Evolutionary conservation across 2,888 invertebrate genomes (phyloP).

Genomic region (Archips crataeganus): DNA sequence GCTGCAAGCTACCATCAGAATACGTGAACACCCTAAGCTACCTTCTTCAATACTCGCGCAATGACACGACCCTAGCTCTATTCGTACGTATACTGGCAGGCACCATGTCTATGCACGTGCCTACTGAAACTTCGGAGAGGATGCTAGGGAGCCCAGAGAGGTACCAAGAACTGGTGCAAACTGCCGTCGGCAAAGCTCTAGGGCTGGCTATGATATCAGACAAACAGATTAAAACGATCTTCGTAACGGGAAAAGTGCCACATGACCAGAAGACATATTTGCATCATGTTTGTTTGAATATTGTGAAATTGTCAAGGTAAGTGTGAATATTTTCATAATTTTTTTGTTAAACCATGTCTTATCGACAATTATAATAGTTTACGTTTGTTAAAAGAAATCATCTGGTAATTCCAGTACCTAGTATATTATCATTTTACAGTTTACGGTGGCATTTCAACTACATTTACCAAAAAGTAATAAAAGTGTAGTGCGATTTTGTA

Average conservation of each 20-base stretch:
- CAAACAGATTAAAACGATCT: constrained; percentile 69
- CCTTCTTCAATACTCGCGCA: constrained; percentile 86
- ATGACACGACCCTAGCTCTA: constrained; percentile 86
- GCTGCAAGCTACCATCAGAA: constrained; percentile 87
- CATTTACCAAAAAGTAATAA: too few relatives aligned
- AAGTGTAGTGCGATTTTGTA: too few relatives aligned
- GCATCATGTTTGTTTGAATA: constrained; percentile 75
- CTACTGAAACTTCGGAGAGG: constrained; percentile 68
- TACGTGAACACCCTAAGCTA: constrained; percentile 87
- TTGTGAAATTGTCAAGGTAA: constrained; percentile 75
- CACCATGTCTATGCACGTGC: constrained; percentile 82
- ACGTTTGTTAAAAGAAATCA: too few relatives aligned
- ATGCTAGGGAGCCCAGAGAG: constrained; percentile 72
- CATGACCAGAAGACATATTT: constrained; percentile 76
- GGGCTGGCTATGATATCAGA: constrained; percentile 73
- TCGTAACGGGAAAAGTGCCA: constrained; percentile 60
- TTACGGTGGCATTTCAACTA: too few relatives aligned
- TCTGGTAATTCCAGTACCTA: too few relatives aligned
- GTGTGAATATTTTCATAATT: constrained; percentile 33
- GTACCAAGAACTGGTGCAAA: constrained; percentile 70
- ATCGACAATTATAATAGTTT: too few relatives aligned
- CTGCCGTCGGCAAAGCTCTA: constrained; percentile 75
- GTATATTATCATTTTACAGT: too few relatives aligned
- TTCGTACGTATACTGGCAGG: constrained; percentile 87
- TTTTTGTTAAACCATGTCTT: too few relatives aligned